phyloP scores from a whole-genome alignment of 2,113 vertebrate species.

The Odobenus rosmarus region DNA sequence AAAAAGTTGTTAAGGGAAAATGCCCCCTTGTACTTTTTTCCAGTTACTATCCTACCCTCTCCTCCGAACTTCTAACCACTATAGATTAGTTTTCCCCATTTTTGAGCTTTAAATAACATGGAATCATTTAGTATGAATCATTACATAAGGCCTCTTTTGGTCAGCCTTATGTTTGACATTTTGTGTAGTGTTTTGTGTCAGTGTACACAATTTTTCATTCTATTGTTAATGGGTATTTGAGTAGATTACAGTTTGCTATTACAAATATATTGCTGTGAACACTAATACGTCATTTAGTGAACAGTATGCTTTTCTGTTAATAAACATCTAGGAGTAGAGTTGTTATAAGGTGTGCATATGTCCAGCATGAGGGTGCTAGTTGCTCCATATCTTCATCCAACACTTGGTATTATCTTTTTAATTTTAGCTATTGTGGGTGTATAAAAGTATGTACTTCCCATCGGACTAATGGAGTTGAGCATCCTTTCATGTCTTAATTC shows the following conservation, averaged over 20 bases:
- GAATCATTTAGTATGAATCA: background rate
- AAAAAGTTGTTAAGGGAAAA: background rate
- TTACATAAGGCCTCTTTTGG: background rate
- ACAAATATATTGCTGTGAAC: background rate
- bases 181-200: background rate
- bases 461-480: background rate
- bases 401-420: background rate
- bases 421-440: background rate
- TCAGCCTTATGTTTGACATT: background rate
- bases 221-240: background rate
- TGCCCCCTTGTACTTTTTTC: background rate
- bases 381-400: background rate
- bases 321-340: background rate
- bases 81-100: background rate
- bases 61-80: background rate
- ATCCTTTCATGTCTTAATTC: background rate
- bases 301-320: background rate
- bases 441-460: background rate
- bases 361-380: background rate
- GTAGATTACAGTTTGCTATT: background rate
- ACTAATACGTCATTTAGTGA: background rate
- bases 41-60: background rate
- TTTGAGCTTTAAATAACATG: background rate
- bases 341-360: background rate
- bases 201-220: background rate